Conservation (phyloP, 2,888 invertebrate species). For the Ethmia dodecea region DNA sequence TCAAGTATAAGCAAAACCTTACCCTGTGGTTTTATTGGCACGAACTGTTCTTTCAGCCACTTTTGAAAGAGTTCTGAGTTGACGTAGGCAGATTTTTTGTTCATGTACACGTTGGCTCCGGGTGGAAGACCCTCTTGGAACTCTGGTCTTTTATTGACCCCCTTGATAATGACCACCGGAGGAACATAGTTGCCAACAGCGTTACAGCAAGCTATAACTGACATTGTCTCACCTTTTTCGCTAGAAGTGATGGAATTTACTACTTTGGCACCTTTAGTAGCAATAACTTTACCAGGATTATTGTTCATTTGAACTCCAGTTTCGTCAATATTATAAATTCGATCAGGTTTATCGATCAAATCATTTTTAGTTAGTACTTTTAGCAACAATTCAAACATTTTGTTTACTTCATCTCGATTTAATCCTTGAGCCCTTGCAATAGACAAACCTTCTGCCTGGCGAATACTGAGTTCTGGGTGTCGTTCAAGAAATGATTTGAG, state of each 20-base stretch:
- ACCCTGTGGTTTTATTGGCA: conserved; percentile 19
- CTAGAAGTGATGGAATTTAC: conserved; percentile 15
- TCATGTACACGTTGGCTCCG: conserved; percentile 20
- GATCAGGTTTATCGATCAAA: conserved; percentile 24
- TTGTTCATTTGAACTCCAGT: conserved; percentile 39
- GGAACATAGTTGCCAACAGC: conserved; percentile 23
- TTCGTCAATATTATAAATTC: conserved; percentile 41
- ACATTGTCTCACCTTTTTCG: conserved; percentile 31
- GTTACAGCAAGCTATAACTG: conserved; percentile 23
- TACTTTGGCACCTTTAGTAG: no score
- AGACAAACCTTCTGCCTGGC: conserved; percentile 31
- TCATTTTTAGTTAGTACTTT: conserved; percentile 24
- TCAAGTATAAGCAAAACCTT: conserved; percentile 22
- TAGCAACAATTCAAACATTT: conserved; percentile 24
- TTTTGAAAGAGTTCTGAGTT: conserved; percentile 16
- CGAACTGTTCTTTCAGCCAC: conserved; percentile 18
- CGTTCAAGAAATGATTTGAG: conserved; percentile 5
- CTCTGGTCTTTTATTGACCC: conserved; percentile 23
- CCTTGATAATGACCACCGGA: conserved; percentile 20
- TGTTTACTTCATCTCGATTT: conserved; percentile 25
- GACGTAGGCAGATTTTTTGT: conserved; percentile 16
- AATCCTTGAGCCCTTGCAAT: conserved; percentile 23
- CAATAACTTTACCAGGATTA: conserved; percentile 34
- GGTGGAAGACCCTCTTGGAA: conserved; percentile 22
- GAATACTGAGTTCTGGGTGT: conserved; percentile 20